Percentiles rank a stretch among this genome's conserved stretches.
phyloP scores from a whole-genome alignment of 1,140 invertebrate genomes.

The Drosophila teissieri region DNA sequence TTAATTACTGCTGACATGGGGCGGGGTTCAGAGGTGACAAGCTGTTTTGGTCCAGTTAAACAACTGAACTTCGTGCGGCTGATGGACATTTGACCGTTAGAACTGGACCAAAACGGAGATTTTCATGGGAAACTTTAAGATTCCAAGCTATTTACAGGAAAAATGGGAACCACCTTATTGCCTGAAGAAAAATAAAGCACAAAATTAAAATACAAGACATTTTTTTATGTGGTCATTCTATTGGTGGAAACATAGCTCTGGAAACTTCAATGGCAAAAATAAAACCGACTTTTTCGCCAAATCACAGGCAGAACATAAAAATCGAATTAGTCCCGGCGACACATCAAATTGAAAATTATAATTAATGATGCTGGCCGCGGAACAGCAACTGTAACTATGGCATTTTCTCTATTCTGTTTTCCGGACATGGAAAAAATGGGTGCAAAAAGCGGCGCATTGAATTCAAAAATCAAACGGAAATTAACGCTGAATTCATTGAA shows the following conservation, averaged over 20 bases:
- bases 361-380: conserved; percentile 61
- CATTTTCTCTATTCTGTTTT: conserved; percentile 53
- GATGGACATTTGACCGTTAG: conserved; percentile 79
- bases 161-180: neutral
- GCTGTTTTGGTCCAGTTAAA: conserved; percentile 63
- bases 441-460: conserved; percentile 41
- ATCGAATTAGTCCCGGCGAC: conserved; percentile 69
- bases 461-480: conserved; percentile 57
- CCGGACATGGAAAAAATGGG: conserved; percentile 35
- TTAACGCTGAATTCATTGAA: conserved; percentile 65
- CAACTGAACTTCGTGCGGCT: conserved; percentile 28
- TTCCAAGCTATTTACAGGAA: conserved; percentile 2
- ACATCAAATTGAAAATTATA: conserved; percentile 72
- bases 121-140: conserved; percentile 10
- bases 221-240: conserved; percentile 12
- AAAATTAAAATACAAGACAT: neutral
- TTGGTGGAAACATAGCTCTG: neutral
- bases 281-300: conserved; percentile 29
- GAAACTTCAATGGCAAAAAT: conserved; percentile 2
- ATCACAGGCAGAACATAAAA: conserved; percentile 57
- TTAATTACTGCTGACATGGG: conserved; percentile 68
- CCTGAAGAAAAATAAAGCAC: neutral
- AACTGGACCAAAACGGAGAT: conserved; percentile 22
- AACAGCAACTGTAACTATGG: conserved; percentile 32
- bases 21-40: conserved; percentile 63